These are phyloP conservation scores for Hyposmocoma kahamanoa DNA, from an alignment of 1,140 invertebrate genomes.

Conservation along the genomic window DNA sequence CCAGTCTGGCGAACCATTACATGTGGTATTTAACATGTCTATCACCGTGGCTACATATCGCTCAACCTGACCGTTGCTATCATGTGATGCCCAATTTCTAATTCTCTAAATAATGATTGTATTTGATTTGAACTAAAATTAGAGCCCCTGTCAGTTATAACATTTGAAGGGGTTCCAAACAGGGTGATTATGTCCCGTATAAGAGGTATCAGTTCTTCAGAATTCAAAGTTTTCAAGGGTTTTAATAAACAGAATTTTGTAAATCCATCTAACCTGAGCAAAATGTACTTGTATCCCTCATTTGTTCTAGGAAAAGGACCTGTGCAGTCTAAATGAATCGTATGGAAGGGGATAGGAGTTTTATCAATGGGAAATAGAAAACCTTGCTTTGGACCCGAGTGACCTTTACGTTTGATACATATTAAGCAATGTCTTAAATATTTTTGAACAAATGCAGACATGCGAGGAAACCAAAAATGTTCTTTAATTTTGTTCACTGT, in stretches of 20 bases:
- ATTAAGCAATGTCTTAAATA: no score
- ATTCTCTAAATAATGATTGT: slow-evolving; percentile 17
- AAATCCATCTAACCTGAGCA: slow-evolving; percentile 10
- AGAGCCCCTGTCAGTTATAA: not conserved
- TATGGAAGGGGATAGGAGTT: no score
- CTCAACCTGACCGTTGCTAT: slow-evolving; percentile 43
- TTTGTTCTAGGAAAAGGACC: no score
- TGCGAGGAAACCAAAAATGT: no score
- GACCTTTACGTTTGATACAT: no score
- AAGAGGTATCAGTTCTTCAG: slow-evolving; percentile 1
- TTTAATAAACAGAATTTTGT: slow-evolving; percentile 12
- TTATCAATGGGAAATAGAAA: no score
- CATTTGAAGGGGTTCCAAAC: not conserved
- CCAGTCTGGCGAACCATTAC: slow-evolving; percentile 31
- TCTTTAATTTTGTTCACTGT: no score
- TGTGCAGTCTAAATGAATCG: no score
- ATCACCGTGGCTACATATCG: slow-evolving; percentile 38
- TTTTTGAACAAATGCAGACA: no score
- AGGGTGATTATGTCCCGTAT: not conserved
- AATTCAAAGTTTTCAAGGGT: slow-evolving; percentile 7
- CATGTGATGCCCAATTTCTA: slow-evolving; percentile 28
- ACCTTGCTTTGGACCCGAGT: no score
- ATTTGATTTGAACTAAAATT: slow-evolving; percentile 6
- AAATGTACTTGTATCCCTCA: no score
- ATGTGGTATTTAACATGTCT: slow-evolving; percentile 31